Percentiles rank a stretch among this genome's conserved stretches.
These are phyloP conservation scores for Neodiprion fabricii DNA, from an alignment of 1,140 invertebrate genomes.

Conservation along the genomic window DNA sequence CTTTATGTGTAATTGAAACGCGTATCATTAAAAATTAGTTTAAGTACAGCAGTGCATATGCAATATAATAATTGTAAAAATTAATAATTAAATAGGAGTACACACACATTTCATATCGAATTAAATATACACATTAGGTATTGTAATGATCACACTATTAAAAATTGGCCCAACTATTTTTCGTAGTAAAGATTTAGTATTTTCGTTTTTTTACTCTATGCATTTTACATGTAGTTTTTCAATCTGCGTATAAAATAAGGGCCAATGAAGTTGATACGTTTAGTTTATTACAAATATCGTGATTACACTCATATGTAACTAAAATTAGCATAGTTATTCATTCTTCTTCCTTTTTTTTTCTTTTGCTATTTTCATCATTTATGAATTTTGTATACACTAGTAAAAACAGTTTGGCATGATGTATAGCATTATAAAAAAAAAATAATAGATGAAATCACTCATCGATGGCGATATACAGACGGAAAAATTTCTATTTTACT, in stretches of 20 bases:
- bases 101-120: conserved; percentile 26
- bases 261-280: neutral
- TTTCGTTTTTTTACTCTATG: neutral
- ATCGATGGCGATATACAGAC: neutral
- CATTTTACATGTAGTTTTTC: neutral
- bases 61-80: conserved; percentile 12
- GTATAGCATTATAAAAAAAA: neutral
- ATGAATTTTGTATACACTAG: too few relatives aligned
- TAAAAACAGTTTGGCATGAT: neutral
- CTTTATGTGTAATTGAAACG: conserved; percentile 19
- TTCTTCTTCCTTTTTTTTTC: neutral
- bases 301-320: neutral
- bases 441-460: neutral
- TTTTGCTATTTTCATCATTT: too few relatives aligned
- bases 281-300: neutral
- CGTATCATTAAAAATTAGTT: conserved; percentile 15
- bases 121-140: conserved; percentile 23
- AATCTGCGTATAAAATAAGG: neutral
- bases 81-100: conserved; percentile 28
- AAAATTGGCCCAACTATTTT: conserved; percentile 2
- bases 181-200: neutral
- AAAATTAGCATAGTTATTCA: neutral
- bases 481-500: neutral
- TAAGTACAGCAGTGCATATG: conserved; percentile 21
- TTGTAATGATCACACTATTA: conserved; percentile 23